A percentile compares a stretch with the other conserved stretches of the same genome.
Evolutionary conservation across 2,888 invertebrate genomes (phyloP).

Genomic region (Conus canariensis): DNA sequence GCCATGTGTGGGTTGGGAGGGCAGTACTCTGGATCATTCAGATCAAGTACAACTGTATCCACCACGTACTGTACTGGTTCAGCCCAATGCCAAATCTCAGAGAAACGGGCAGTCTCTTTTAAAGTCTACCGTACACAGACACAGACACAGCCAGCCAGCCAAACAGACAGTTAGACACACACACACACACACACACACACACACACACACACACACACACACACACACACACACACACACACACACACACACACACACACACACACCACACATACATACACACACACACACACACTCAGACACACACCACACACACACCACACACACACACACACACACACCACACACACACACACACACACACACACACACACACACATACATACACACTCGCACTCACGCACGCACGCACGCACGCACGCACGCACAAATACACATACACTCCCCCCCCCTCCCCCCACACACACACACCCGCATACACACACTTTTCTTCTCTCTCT

Average conservation of each 20-base stretch:
- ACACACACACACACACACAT: not conserved
- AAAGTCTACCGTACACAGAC: not conserved
- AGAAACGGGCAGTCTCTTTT: too few species aligned
- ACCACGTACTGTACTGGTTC: too few species aligned
- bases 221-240: slow-evolving; percentile 16
- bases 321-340: not conserved
- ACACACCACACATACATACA: not conserved
- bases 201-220: slow-evolving; percentile 23
- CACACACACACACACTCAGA: not conserved
- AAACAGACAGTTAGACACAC: not conserved
- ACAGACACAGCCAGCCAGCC: not conserved
- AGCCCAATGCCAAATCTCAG: too few species aligned
- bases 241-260: not conserved
- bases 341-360: too few species aligned
- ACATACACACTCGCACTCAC: not conserved
- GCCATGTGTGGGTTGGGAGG: too few species aligned
- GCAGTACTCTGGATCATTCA: too few species aligned
- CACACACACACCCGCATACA: too few species aligned
- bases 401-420: not conserved
- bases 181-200: slow-evolving; percentile 18
- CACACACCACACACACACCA: not conserved
- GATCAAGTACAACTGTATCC: too few species aligned
- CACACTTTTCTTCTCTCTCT: too few species aligned
- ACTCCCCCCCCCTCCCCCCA: too few species aligned
- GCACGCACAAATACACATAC: too few species aligned